A percentile compares a stretch with the other conserved stretches of the same genome.
Evolutionary conservation across 2,888 invertebrate genomes (phyloP).

Genomic region (Cepaea hortensis): DNA sequence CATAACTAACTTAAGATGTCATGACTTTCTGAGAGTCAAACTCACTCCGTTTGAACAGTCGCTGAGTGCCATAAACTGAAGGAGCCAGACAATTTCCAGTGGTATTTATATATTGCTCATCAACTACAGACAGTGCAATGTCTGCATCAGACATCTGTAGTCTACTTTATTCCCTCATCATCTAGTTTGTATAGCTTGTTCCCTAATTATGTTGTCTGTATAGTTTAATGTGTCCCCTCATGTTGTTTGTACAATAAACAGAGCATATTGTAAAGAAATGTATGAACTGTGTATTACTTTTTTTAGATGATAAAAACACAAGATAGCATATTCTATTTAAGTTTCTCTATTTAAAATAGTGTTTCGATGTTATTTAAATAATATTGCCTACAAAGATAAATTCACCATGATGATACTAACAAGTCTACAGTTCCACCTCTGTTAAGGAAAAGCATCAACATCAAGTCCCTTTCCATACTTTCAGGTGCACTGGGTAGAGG

Average conservation of each 20-base stretch:
- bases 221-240: too few species aligned
- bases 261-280: not conserved
- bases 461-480: not conserved
- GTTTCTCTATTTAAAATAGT: not conserved
- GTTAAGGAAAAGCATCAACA: not conserved
- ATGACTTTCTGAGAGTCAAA: too few species aligned
- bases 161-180: not conserved
- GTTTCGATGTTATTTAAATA: not conserved
- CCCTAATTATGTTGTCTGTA: too few species aligned
- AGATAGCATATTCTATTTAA: too few species aligned
- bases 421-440: not conserved
- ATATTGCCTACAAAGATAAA: not conserved
- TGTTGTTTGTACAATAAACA: not conserved
- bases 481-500: too few species aligned
- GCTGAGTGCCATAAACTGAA: not conserved
- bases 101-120: conserved; percentile 7
- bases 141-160: conserved; percentile 1
- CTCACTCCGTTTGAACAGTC: too few species aligned
- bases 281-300: not conserved
- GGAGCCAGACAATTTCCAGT: not conserved
- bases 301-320: too few species aligned
- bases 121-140: not conserved
- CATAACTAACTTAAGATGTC: too few species aligned
- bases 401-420: not conserved
- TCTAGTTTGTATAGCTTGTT: not conserved